Evolutionary conservation across 2,888 invertebrate genomes (phyloP).

Genomic region (Amiota minor): DNA sequence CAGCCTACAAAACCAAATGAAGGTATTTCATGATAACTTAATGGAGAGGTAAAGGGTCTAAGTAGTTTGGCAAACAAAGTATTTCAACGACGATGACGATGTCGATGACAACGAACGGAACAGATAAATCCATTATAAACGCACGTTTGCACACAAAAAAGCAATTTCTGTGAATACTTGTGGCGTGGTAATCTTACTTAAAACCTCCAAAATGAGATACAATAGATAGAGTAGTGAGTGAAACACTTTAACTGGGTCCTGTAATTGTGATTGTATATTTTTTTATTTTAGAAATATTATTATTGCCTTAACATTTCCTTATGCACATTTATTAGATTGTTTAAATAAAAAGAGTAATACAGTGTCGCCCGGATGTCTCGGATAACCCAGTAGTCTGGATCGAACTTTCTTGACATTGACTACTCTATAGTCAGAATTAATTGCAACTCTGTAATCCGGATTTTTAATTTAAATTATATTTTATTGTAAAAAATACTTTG

Average conservation of each 20-base stretch:
- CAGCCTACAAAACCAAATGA: constrained; percentile 36
- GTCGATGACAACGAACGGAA: constrained; percentile 39
- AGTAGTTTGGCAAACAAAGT: constrained; percentile 1
- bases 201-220: too few species aligned
- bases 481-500: too few species aligned
- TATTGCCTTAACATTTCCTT: too few species aligned
- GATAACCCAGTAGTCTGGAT: not conserved
- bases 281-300: too few species aligned
- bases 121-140: constrained; percentile 60
- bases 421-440: not conserved
- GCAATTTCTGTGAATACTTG: constrained; percentile 19
- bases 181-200: not conserved
- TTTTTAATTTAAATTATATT: not conserved
- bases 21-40: not conserved
- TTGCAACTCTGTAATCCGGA: not conserved
- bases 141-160: constrained; percentile 57
- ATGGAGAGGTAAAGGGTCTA: not conserved
- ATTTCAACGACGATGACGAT: constrained; percentile 30
- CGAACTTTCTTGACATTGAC: not conserved
- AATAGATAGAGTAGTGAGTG: too few species aligned
- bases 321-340: too few species aligned
- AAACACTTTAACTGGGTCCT: too few species aligned
- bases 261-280: too few species aligned
- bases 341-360: too few species aligned
- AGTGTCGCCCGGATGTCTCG: not conserved